Conservation (phyloP, 1,140 invertebrate genomes). For the Drosophila burlai region DNA sequence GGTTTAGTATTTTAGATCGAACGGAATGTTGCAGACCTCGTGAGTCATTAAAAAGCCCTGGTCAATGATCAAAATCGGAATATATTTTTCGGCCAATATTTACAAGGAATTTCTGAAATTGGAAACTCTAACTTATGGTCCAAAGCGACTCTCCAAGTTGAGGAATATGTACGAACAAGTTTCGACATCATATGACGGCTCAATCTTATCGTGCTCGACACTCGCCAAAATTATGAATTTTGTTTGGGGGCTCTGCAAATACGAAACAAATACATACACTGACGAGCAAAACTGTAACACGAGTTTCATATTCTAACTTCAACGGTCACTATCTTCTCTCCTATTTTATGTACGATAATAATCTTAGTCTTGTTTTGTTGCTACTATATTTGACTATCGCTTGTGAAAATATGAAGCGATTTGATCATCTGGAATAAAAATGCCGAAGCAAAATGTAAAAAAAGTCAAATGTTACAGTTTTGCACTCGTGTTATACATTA, state of each 20-base stretch:
- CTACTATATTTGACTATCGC: too few relatives aligned
- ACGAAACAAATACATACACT: not conserved
- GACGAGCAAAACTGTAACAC: too few relatives aligned
- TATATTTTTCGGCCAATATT: not conserved
- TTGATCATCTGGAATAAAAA: too few relatives aligned
- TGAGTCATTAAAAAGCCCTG: constrained; percentile 22
- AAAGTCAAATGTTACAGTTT: too few relatives aligned
- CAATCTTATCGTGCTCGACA: constrained; percentile 57
- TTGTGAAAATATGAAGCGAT: too few relatives aligned
- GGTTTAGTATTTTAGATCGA: constrained; percentile 33
- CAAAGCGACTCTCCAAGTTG: constrained; percentile 56
- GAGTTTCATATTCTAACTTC: too few relatives aligned
- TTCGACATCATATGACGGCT: constrained; percentile 59
- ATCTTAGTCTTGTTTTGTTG: too few relatives aligned
- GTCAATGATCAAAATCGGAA: not conserved
- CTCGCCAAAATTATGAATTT: constrained; percentile 23
- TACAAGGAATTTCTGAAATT: not conserved
- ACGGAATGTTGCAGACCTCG: constrained; percentile 6
- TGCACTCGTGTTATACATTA: too few relatives aligned
- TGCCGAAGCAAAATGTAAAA: too few relatives aligned
- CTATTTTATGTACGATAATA: too few relatives aligned
- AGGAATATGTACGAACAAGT: constrained; percentile 53
- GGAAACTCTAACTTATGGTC: constrained; percentile 27
- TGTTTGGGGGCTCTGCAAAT: constrained; percentile 1
- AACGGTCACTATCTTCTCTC: too few relatives aligned